phyloP scores from a whole-genome alignment of 2,888 invertebrate genomes.

The Eurytoma californica region DNA sequence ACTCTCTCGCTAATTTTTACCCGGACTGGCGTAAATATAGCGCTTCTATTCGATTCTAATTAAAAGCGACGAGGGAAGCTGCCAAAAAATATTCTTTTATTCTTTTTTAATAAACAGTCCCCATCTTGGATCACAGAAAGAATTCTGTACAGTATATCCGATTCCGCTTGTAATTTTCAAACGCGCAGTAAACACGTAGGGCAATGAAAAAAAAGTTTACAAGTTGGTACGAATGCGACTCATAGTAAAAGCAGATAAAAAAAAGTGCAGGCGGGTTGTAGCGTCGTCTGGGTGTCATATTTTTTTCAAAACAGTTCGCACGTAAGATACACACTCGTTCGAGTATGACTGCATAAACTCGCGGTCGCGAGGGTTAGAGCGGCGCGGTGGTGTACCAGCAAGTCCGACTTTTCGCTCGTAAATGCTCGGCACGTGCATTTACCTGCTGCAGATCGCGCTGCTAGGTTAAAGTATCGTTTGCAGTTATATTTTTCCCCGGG shows the following conservation, averaged over 20 bases:
- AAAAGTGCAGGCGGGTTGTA: neutral
- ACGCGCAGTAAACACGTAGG: constrained; percentile 8
- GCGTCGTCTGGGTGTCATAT: constrained; percentile 35
- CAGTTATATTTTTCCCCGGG: constrained; percentile 38
- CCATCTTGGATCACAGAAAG: neutral
- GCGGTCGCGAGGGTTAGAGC: neutral
- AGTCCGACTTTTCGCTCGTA: constrained; percentile 52
- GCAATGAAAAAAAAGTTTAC: too few species aligned
- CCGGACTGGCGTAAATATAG: constrained; percentile 32
- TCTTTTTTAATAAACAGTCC: constrained; percentile 29
- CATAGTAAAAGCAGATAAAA: too few species aligned
- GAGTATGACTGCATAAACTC: constrained; percentile 54
- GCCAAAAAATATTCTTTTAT: constrained; percentile 32
- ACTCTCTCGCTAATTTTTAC: constrained; percentile 7
- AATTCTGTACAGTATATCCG: constrained; percentile 1
- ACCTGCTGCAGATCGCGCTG: constrained; percentile 44
- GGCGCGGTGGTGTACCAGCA: constrained; percentile 12
- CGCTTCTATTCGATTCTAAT: constrained; percentile 47
- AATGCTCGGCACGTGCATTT: constrained; percentile 55
- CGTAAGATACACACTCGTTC: constrained; percentile 43
- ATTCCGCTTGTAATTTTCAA: neutral
- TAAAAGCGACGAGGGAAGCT: constrained; percentile 29
- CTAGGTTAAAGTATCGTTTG: constrained; percentile 51
- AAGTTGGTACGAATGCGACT: too few species aligned
- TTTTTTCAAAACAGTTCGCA: constrained; percentile 53